Base-by-base conservation (phyloP, 2,888 invertebrate genomes). In the Dicyrtoma fusca region DNA sequence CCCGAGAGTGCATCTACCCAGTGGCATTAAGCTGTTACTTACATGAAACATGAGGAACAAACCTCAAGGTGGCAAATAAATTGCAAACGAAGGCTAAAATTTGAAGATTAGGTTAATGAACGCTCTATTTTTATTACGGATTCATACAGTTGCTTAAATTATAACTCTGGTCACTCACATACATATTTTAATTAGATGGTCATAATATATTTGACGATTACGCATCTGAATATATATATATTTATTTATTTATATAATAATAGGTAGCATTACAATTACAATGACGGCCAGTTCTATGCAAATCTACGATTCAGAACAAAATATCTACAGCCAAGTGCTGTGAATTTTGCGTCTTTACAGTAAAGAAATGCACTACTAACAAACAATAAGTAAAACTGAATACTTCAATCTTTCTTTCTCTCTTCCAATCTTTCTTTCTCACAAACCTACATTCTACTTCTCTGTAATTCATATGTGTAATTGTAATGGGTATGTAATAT, bases 111-210 rank as follows among this genome's bases (percentile, higher is more conserved):
- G 51, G 68, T 65, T 59, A 49, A 47, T 53, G 34, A 62, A 68
- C 64, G 64, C 64, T 63, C 47, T 45, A 21, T 45, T 44, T 69
- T 73, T 69, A 73, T 71, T 62, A 63, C 63, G 42, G 57, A 55
- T 51, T 69, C 72, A 73, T 69, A 68, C 72, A 63, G 57, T 66
- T 63, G 68, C 69, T 61, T 73, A 73, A 57, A 73, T 62, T 51
- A 49, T 71, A 70, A 59, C 70, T 73, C 66, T 70, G 59, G 70
- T 73, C 68, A 70, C 73, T 73, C 65, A 68, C 68, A 68, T 68
- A 68, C 68, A 68, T 68, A 44, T 68, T 55, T 64, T 26, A 23
- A 55, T 21, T 23, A 55, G 26, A 66, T 51, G 53, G 65, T 65
- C 57, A 68, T 68, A 68, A 51, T 55, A 55, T 57, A 55, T 68